Percentiles rank a stretch among this genome's conserved stretches.
Conservation (phyloP, 2,797 vertebrate genomes). For the Brotula barbata region DNA sequence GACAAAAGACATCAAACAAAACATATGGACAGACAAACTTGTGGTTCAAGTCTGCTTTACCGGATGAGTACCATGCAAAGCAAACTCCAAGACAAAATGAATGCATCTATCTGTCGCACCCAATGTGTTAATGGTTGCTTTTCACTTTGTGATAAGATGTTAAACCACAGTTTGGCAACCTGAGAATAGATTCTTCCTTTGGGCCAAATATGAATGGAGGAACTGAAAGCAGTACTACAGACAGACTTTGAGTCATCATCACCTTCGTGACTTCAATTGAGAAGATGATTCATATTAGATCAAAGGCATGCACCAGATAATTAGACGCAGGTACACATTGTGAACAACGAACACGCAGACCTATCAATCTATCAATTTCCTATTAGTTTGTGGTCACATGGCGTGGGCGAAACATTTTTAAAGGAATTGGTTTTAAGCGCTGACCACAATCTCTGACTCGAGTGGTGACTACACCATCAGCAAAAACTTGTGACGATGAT, state of each 20-base stretch:
- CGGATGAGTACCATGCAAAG: not conserved
- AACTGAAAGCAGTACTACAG: slow-evolving; percentile 49
- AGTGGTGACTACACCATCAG: slow-evolving; percentile 21
- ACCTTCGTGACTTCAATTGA: slow-evolving; percentile 12
- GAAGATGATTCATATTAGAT: slow-evolving; percentile 14
- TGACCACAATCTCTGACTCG: slow-evolving; percentile 17
- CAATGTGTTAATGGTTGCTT: slow-evolving; percentile 23
- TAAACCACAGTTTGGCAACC: slow-evolving; percentile 20
- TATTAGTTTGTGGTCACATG: slow-evolving; percentile 3
- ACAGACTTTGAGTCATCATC: slow-evolving; percentile 65
- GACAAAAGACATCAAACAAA: slow-evolving; percentile 5
- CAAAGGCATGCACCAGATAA: slow-evolving; percentile 23
- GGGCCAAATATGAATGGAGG: slow-evolving; percentile 61
- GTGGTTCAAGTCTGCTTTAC: not conserved
- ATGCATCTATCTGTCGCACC: slow-evolving; percentile 31
- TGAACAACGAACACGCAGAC: too few relatives aligned
- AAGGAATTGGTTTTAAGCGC: slow-evolving; percentile 3
- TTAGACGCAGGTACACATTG: not conserved
- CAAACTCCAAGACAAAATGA: slow-evolving; percentile 13
- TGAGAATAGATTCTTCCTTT: slow-evolving; percentile 34
- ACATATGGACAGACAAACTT: not conserved
- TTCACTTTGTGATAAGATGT: slow-evolving; percentile 11
- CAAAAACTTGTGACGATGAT: slow-evolving; percentile 43
- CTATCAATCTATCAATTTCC: slow-evolving; percentile 21
- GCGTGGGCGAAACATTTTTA: slow-evolving; percentile 24